Conservation (phyloP, 2,888 invertebrate species). For the Acanthosepion lycidas region DNA sequence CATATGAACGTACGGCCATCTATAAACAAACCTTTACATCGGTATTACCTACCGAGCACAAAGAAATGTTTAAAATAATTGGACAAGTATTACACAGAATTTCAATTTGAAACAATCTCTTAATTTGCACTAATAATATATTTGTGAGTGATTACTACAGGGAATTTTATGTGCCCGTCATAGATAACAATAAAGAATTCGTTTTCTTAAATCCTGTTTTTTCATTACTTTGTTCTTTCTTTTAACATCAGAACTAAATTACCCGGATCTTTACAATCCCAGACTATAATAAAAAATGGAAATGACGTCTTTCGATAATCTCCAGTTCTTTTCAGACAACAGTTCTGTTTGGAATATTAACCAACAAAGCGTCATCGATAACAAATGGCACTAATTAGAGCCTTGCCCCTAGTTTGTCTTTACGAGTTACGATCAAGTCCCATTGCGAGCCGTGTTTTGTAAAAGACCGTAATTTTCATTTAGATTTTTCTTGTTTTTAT, state of each 20-base stretch:
- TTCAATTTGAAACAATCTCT: too few species aligned
- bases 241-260: background rate
- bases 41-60: too few species aligned
- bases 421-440: background rate
- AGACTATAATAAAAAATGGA: background rate
- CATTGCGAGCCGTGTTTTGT: background rate
- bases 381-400: constrained; percentile 8
- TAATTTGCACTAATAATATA: too few species aligned
- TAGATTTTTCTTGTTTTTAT: background rate
- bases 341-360: background rate
- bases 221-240: background rate
- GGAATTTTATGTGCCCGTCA: too few species aligned
- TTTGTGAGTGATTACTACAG: too few species aligned
- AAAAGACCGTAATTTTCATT: background rate
- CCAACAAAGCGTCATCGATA: background rate
- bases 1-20: too few species aligned
- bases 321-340: background rate
- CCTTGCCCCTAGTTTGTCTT: background rate
- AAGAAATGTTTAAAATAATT: too few species aligned
- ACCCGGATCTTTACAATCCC: background rate
- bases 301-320: background rate
- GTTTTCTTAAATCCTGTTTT: background rate
- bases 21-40: too few species aligned
- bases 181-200: too few species aligned
- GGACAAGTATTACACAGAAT: too few species aligned